These are phyloP conservation scores for Zaprionus inermis DNA, from an alignment of 1,140 invertebrate genomes.

Conservation along the genomic window DNA sequence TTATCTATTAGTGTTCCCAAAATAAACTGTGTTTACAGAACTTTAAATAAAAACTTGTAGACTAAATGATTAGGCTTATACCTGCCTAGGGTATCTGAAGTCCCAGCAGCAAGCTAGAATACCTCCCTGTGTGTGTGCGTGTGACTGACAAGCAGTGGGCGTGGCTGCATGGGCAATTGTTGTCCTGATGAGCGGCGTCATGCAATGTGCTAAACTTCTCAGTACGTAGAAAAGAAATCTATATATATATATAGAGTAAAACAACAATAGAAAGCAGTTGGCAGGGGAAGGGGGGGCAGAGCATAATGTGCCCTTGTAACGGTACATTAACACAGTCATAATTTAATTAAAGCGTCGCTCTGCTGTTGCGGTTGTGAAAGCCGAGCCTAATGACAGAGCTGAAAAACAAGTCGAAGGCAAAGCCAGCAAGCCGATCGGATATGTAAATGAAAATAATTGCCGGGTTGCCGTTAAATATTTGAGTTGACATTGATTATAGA, in stretches of 20 bases:
- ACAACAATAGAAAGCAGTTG: not conserved
- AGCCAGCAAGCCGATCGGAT: slow-evolving; percentile 9
- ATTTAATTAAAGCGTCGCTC: slow-evolving; percentile 69
- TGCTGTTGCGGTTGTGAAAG: not conserved
- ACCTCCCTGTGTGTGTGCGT: slow-evolving; percentile 22
- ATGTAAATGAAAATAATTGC: slow-evolving; percentile 4
- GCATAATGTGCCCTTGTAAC: slow-evolving; percentile 66
- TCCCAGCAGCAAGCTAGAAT: slow-evolving; percentile 27
- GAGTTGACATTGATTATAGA: slow-evolving; percentile 9
- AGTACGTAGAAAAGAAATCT: slow-evolving; percentile 13
- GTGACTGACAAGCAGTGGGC: slow-evolving; percentile 29
- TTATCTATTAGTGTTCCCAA: too few species aligned
- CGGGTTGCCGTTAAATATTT: slow-evolving; percentile 18
- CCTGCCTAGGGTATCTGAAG: not conserved
- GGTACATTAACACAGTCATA: slow-evolving; percentile 79
- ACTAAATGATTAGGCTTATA: not conserved
- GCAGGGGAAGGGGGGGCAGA: not conserved
- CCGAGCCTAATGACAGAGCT: slow-evolving; percentile 38
- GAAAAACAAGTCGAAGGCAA: slow-evolving; percentile 21
- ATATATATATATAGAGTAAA: not conserved
- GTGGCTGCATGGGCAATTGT: slow-evolving; percentile 50
- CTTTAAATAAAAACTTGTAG: too few species aligned
- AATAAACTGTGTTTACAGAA: not conserved
- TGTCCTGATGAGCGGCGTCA: slow-evolving; percentile 70
- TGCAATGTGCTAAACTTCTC: slow-evolving; percentile 60